A percentile compares a stretch with the other conserved stretches of the same genome.
Conservation (phyloP, 2,113 vertebrate genomes). For the Eidolon helvum region DNA sequence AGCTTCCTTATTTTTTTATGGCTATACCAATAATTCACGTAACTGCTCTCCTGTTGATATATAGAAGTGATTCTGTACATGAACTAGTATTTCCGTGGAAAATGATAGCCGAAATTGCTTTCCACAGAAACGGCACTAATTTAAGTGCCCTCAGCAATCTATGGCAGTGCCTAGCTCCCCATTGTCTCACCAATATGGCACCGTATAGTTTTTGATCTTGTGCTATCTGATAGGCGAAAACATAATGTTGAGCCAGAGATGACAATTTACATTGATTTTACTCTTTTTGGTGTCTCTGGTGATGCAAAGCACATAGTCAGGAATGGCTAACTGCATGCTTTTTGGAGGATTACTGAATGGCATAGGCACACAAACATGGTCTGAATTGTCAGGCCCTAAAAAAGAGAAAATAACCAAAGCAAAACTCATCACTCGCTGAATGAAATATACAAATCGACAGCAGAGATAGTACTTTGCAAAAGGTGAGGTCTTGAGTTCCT, state of each 20-base stretch:
- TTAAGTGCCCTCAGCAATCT: neutral
- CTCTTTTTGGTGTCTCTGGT: neutral
- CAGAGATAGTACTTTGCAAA: conserved; percentile 79
- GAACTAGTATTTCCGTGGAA: neutral
- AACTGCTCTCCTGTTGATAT: neutral
- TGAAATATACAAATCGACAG: conserved; percentile 59
- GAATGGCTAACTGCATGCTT: neutral
- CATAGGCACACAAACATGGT: too few species aligned
- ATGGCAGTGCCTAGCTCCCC: neutral
- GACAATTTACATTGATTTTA: neutral
- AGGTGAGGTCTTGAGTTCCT: conserved; percentile 78
- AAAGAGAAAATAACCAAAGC: neutral
- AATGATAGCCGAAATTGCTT: neutral
- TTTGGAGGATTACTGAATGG: neutral
- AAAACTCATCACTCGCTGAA: neutral
- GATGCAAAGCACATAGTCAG: neutral
- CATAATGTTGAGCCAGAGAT: neutral
- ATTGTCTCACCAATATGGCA: neutral
- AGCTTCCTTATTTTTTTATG: neutral
- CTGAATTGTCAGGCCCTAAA: neutral
- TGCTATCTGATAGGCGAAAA: neutral
- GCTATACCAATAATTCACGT: neutral
- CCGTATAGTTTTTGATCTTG: neutral
- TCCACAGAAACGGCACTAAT: neutral
- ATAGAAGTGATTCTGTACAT: neutral